Evolutionary conservation across 2,797 vertebrate species (phyloP).

Genomic region (Thaleichthys pacificus): DNA sequence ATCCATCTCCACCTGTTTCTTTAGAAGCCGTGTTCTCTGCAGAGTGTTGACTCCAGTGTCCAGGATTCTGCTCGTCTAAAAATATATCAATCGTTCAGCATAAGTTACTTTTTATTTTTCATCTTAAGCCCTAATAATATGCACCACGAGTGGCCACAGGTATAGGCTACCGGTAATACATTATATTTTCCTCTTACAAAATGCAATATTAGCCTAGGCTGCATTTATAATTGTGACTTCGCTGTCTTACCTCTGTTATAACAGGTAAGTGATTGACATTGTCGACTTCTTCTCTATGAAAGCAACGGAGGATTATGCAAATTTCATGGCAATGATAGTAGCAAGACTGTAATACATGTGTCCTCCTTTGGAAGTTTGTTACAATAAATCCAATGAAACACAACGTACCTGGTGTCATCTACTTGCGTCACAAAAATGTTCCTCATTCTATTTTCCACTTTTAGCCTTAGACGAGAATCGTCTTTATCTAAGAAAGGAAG

Average conservation of each 20-base stretch:
- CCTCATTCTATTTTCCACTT: constrained; percentile 64
- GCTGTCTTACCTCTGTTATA: constrained; percentile 64
- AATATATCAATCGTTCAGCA: not conserved
- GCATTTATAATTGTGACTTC: not conserved
- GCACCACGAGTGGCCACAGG: not conserved
- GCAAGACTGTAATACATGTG: not conserved
- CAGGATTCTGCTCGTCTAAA: constrained; percentile 61
- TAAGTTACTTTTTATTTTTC: not conserved
- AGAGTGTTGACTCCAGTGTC: constrained; percentile 68
- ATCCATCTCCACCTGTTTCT: constrained; percentile 72
- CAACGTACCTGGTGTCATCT: constrained; percentile 67
- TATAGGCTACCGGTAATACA: not conserved
- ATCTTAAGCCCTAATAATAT: not conserved
- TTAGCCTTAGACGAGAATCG: constrained; percentile 59
- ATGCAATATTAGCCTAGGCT: no score
- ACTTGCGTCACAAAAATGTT: constrained; percentile 79
- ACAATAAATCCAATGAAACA: not conserved
- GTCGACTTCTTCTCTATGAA: constrained; percentile 56
- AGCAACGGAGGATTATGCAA: constrained; percentile 22
- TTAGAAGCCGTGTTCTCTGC: constrained; percentile 73
- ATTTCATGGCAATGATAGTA: not conserved
- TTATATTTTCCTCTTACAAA: not conserved
- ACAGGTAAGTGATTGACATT: constrained; percentile 65
- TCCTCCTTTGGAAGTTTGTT: not conserved
- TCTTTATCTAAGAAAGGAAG: constrained; percentile 44